Evolutionary conservation across 2,888 invertebrate genomes (phyloP), one percentile per base, ranked within the genome.

Genomic region (Fissipunctia ypsillon): DNA sequence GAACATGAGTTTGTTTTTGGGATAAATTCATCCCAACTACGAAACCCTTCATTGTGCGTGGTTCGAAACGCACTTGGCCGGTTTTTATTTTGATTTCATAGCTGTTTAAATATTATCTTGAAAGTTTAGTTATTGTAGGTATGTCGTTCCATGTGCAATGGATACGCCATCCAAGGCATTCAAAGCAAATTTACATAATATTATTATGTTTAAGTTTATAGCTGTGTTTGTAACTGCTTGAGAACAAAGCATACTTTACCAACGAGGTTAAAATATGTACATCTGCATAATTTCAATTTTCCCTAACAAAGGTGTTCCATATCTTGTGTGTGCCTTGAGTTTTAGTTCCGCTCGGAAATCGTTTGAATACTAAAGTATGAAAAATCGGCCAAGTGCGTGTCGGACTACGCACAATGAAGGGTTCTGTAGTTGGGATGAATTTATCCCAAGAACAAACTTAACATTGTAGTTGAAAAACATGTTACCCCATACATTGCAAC

Each of bases 211-310:
- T 63, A 54, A 69, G 31, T 71, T 66, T 72, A 66, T 63, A 31
- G 48, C 66, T 48, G n/a, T 81, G 38, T 60, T 69, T 64, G 69
- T 64, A 72, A 71, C 71, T 65, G 31, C 41, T 56, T n/a, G 54
- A 43, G 48, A 67, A 80, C 59, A 73, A 80, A 69, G 25, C 52
- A 22, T 12, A 54, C 19, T 76, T 56, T 66, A 28, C 61, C 52
- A 65, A 35, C 61, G 65, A 63, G 22, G 72, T 63, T 69, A 43
- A 65, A 73, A 48, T 50, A 60, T 19, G 31, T 35, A 28, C 41
- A 76, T 76, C 35, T 77, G 31, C 63, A 64, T 77, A 76, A 45
- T 63, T 76, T 38, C 1, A 43, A 69, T 73, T 78, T 28, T 73
- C 28, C 31, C 28, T n/a, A 60, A 73, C 56, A 65, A 78, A 66